A percentile compares a stretch with the other conserved stretches of the same genome.
Evolutionary conservation across 2,888 invertebrate species (phyloP).

Genomic region (Hemistola chrysoprasaria): DNA sequence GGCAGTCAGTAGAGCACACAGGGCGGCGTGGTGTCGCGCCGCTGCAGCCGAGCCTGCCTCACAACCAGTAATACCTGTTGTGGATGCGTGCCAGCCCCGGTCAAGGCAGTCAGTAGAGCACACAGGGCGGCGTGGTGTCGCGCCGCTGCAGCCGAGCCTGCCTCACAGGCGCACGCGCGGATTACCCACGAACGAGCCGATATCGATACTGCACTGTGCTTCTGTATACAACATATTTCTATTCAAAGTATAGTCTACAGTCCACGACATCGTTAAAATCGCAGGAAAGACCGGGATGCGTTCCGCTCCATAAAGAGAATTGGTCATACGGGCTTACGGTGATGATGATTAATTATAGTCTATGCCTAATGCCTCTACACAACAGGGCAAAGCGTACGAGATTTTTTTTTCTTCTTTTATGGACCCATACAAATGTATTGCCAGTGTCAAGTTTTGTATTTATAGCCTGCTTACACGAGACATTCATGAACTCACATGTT

Average conservation of each 20-base stretch:
- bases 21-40: slow-evolving; percentile 61
- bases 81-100: slow-evolving; percentile 38
- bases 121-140: slow-evolving; percentile 74
- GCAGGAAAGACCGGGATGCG: too few relatives aligned
- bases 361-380: too few relatives aligned
- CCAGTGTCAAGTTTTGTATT: too few relatives aligned
- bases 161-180: slow-evolving; percentile 68
- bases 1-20: slow-evolving; percentile 86
- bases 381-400: too few relatives aligned
- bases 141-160: slow-evolving; percentile 58
- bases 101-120: slow-evolving; percentile 85
- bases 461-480: too few relatives aligned
- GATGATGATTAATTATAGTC: too few relatives aligned
- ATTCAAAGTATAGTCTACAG: neutral
- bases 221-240: slow-evolving; percentile 26
- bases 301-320: too few relatives aligned
- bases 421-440: too few relatives aligned
- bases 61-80: too few relatives aligned
- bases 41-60: slow-evolving; percentile 64
- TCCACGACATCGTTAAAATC: too few relatives aligned
- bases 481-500: slow-evolving; percentile 3
- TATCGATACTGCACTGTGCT: slow-evolving; percentile 50
- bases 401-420: too few relatives aligned
- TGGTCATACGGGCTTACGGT: too few relatives aligned
- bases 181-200: slow-evolving; percentile 69